Evolutionary conservation across 1,140 invertebrate genomes (phyloP).

Genomic region (Babylonia areolata): DNA sequence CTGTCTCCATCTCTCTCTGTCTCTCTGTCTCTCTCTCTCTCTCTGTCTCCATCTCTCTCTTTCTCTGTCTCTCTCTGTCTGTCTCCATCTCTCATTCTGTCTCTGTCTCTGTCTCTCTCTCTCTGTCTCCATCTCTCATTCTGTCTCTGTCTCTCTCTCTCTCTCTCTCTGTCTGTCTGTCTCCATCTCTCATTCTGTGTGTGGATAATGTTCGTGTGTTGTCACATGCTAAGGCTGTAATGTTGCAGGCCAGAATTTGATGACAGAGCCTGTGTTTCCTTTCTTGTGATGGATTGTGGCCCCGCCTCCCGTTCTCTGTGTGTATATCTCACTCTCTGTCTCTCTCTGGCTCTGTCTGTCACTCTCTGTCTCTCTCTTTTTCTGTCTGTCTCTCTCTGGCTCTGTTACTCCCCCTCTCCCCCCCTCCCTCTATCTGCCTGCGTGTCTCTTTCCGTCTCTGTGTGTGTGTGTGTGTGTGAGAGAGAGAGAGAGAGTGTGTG

Average conservation of each 20-base stretch:
- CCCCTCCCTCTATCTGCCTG: neutral
- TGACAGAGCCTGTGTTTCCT: too few species aligned
- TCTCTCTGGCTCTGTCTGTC: neutral
- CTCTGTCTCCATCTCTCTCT: too few species aligned
- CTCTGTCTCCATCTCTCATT: neutral
- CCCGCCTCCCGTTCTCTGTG: too few species aligned
- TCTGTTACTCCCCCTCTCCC: neutral
- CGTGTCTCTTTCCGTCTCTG: neutral
- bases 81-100: slow-evolving; percentile 6
- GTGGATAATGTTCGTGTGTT: too few species aligned
- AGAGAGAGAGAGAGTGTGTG: neutral
- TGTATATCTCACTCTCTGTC: too few species aligned
- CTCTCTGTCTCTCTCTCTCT: slow-evolving; percentile 20
- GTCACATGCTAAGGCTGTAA: too few species aligned
- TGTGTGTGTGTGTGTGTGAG: neutral
- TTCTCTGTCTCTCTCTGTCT: too few species aligned
- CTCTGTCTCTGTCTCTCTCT: slow-evolving; percentile 5
- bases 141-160: neutral
- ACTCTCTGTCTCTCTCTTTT: neutral
- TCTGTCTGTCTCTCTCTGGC: neutral
- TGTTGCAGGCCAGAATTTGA: too few species aligned
- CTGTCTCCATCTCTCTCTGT: neutral
- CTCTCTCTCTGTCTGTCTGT: neutral
- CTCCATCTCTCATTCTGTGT: neutral
- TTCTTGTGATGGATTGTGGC: too few species aligned